Base-by-base conservation (phyloP, 2,113 vertebrate species). In the Chionodraco myersi region DNA sequence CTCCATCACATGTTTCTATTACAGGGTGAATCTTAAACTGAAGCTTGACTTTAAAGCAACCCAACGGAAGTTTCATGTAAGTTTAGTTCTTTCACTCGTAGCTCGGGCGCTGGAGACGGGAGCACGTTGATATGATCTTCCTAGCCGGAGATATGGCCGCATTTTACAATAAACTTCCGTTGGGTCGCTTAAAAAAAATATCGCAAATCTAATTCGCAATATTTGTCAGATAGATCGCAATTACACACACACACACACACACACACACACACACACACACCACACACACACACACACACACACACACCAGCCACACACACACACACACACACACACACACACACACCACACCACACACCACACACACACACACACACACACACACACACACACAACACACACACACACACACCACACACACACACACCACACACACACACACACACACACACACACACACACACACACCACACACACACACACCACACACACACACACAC, bases 391-490 rank as follows among this genome's bases (percentile, higher is more conserved):
- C 30, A 65, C 36, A 54, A 54, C 13, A 57, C 67, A 60, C 53
- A 41, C 21, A 54, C 80, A 85, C 6, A 79, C 56, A 71, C 80
- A 49, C 65, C 65, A 56, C 11, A 10, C 34, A 59, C 1, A 1
- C 48, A 73, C 41, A 15, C 57, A 72, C 34, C 34, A 60, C 52
- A 26, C 10, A 47, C 30, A 49, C 65, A 56, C 11, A 10, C 34
- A 60, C 1, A 1, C 48, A 73, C 41, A 16, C 57, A 72, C 34
- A 60, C 52, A 26, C 10, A 51, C 30, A 65, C 36, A 54, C 13
- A 57, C 67, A 60, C 53, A 41, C 21, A 54, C 80, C 6, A 79
- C 56, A 71, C 80, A n/a, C n/a, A n/a, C n/a, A n/a, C n/a, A n/a
- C n/a, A n/a, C n/a, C 34, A 60, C 52, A 26, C 10, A 51, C 30